A percentile compares a stretch with the other conserved stretches of the same genome.
Conservation (phyloP, 2,113 vertebrate species). For the Desmodus rotundus region DNA sequence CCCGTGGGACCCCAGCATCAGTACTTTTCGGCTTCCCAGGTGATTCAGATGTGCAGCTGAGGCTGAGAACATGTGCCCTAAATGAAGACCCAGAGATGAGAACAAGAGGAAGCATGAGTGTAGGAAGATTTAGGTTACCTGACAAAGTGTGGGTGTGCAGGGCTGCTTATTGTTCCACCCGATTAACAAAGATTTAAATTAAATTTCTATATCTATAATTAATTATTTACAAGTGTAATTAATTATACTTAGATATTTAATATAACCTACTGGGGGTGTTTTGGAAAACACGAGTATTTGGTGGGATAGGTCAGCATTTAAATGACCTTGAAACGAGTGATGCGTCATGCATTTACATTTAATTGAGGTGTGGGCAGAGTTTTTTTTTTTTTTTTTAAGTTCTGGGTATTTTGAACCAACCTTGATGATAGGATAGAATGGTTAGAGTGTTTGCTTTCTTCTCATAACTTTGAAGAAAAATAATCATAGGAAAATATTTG, state of each 20-base stretch:
- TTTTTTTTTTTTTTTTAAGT: neutral
- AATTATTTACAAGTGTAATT: neutral
- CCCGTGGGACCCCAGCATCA: neutral
- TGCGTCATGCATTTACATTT: neutral
- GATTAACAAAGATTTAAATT: constrained; percentile 6
- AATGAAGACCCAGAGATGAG: neutral
- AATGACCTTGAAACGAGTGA: neutral
- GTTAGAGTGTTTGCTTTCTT: neutral
- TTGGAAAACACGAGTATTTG: constrained; percentile 25
- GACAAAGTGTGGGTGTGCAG: neutral
- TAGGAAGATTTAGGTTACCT: neutral
- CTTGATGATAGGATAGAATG: neutral
- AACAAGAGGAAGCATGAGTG: neutral
- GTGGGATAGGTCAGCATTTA: neutral
- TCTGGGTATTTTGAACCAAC: constrained; percentile 38
- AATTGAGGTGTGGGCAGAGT: neutral
- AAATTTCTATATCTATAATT: neutral
- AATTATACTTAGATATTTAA: neutral
- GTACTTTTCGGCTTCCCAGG: neutral
- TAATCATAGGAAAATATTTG: neutral
- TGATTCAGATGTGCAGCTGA: neutral
- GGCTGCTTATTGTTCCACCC: neutral
- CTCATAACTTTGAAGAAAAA: neutral
- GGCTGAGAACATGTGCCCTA: neutral
- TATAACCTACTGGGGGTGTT: neutral